Evolutionary conservation across 2,888 invertebrate species (phyloP).

Genomic region (Emmelina monodactyla): DNA sequence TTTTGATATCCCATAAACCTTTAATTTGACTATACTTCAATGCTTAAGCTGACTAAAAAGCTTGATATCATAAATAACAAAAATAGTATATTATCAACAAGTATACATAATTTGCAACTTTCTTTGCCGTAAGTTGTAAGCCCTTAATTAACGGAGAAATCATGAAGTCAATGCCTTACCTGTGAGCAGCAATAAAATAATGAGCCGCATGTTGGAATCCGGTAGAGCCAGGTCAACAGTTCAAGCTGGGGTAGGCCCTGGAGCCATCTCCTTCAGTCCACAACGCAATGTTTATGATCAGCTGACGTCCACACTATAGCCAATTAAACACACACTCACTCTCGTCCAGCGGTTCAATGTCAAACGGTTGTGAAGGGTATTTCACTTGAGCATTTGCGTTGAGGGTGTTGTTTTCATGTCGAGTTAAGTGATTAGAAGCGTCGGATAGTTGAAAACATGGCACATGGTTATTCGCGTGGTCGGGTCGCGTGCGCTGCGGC

Average conservation of each 20-base stretch:
- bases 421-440: conserved; percentile 31
- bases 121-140: too few species aligned
- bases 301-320: conserved; percentile 51
- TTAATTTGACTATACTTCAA: too few species aligned
- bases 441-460: conserved; percentile 54
- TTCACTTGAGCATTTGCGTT: neutral
- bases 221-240: conserved; percentile 19
- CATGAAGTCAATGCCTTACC: too few species aligned
- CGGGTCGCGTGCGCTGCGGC: conserved; percentile 54
- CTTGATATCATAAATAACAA: too few species aligned
- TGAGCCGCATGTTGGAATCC: conserved; percentile 43
- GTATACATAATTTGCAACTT: too few species aligned
- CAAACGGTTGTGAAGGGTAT: conserved; percentile 55
- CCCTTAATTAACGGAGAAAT: too few species aligned
- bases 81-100: too few species aligned
- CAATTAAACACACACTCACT: conserved; percentile 64
- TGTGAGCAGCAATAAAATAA: conserved; percentile 48
- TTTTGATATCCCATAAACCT: too few species aligned
- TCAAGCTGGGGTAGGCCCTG: conserved; percentile 15
- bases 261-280: conserved; percentile 37
- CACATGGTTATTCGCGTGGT: conserved; percentile 48
- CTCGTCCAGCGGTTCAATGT: conserved; percentile 63
- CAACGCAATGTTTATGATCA: conserved; percentile 57
- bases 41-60: too few species aligned
- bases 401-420: conserved; percentile 10